Conservation (phyloP, 2,888 invertebrate genomes). For the Hirudinaria manillensis region DNA sequence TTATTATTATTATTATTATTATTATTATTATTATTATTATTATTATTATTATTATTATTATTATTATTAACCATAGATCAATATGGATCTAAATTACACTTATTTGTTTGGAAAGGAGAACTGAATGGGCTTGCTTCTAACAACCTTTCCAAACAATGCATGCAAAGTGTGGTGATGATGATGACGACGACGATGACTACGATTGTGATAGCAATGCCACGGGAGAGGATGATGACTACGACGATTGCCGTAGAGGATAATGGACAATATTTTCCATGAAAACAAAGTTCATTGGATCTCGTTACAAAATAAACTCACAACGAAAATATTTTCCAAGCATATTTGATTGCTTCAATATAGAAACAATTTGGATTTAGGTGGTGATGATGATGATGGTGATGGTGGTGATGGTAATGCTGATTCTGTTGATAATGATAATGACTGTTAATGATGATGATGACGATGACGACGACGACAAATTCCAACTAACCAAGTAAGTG, state of each 20-base stretch:
- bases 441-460: background rate
- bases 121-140: too few relatives aligned
- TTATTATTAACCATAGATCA: too few relatives aligned
- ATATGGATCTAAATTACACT: too few relatives aligned
- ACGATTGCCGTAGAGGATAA: background rate
- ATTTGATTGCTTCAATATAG: too few relatives aligned
- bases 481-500: conserved; percentile 26
- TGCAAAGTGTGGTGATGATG: too few relatives aligned
- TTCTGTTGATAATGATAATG: background rate
- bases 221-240: background rate
- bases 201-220: too few relatives aligned
- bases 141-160: too few relatives aligned
- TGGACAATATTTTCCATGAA: background rate
- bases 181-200: background rate
- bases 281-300: too few relatives aligned
- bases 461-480: background rate
- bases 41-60: too few relatives aligned
- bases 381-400: conserved; percentile 12
- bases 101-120: too few relatives aligned
- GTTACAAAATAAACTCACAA: too few relatives aligned
- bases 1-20: background rate
- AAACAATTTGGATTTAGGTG: background rate
- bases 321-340: too few relatives aligned
- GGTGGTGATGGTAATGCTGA: conserved; percentile 4
- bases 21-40: background rate